phyloP scores from a whole-genome alignment of 2,888 invertebrate genomes.

The Pseudoips prasinana region DNA sequence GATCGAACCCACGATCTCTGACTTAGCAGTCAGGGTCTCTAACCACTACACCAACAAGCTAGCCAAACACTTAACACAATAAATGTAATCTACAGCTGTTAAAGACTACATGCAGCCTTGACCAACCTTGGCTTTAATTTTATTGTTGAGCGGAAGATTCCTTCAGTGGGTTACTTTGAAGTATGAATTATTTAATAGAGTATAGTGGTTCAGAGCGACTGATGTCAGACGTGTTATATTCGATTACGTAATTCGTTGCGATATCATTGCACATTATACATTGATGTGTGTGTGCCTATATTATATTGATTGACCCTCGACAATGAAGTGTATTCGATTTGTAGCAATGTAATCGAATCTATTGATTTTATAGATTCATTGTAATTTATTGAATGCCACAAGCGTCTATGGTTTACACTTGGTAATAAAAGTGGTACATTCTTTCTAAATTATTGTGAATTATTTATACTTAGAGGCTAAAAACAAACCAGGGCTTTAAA shows the following conservation, averaged over 20 bases:
- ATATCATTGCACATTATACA: constrained; percentile 21
- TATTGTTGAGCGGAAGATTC: constrained; percentile 47
- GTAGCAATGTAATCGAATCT: too few species aligned
- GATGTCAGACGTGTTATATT: constrained; percentile 19
- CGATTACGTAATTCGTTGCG: constrained; percentile 26
- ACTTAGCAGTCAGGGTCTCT: too few species aligned
- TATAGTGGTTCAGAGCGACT: constrained; percentile 12
- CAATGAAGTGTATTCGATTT: too few species aligned
- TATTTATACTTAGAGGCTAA: too few species aligned
- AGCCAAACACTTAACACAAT: constrained; percentile 11
- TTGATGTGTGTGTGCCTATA: constrained; percentile 6
- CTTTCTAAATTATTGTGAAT: too few species aligned
- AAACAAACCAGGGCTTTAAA: too few species aligned
- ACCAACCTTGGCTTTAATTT: constrained; percentile 28
- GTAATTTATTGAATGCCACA: too few species aligned
- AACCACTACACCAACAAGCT: too few species aligned
- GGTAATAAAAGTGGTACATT: too few species aligned
- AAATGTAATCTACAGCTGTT: constrained; percentile 14
- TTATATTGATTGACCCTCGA: constrained; percentile 5
- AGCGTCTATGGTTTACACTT: too few species aligned
- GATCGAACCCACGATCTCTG: too few species aligned
- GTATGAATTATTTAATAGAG: constrained; percentile 41
- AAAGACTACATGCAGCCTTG: constrained; percentile 14
- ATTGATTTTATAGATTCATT: too few species aligned
- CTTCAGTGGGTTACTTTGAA: constrained; percentile 35